Percentiles rank a stretch among this genome's conserved stretches.
phyloP scores from a whole-genome alignment of 2,113 vertebrate species.

The Hirundichthys speculiger region DNA sequence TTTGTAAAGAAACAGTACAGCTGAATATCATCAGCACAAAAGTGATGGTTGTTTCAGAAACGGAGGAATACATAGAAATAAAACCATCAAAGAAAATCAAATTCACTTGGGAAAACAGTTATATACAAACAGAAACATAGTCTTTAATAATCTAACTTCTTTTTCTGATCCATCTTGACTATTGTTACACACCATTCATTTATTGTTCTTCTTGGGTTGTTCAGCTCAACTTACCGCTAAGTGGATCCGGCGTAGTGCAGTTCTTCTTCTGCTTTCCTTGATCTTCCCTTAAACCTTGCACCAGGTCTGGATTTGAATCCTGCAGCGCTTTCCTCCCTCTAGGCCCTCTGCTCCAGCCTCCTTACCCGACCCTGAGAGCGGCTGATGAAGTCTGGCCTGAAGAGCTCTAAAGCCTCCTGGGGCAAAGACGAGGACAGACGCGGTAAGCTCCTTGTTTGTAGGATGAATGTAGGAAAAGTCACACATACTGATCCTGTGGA shows the following conservation, averaged over 20 bases:
- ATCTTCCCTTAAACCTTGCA: slow-evolving; percentile 34
- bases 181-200: no score
- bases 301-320: slow-evolving; percentile 49
- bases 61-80: no score
- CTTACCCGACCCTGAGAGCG: slow-evolving; percentile 87
- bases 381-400: slow-evolving; percentile 89
- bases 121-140: no score
- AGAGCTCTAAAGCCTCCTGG: slow-evolving; percentile 89
- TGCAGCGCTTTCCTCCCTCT: slow-evolving; percentile 80
- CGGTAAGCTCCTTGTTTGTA: slow-evolving; percentile 45
- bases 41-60: no score
- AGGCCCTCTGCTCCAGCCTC: slow-evolving; percentile 81
- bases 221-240: slow-evolving; percentile 82
- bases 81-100: no score
- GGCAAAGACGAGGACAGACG: slow-evolving; percentile 8
- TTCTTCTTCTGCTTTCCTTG: slow-evolving; percentile 72
- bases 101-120: no score
- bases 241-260: slow-evolving; percentile 90
- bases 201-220: neutral
- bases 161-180: no score
- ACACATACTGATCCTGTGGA: slow-evolving; percentile 49
- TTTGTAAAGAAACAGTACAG: no score
- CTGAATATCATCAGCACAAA: no score
- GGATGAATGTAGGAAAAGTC: slow-evolving; percentile 33
- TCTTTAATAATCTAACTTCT: no score